Percentiles rank a stretch among this genome's conserved stretches.
phyloP scores from a whole-genome alignment of 2,113 vertebrate species.

The Carassius gibelio region DNA sequence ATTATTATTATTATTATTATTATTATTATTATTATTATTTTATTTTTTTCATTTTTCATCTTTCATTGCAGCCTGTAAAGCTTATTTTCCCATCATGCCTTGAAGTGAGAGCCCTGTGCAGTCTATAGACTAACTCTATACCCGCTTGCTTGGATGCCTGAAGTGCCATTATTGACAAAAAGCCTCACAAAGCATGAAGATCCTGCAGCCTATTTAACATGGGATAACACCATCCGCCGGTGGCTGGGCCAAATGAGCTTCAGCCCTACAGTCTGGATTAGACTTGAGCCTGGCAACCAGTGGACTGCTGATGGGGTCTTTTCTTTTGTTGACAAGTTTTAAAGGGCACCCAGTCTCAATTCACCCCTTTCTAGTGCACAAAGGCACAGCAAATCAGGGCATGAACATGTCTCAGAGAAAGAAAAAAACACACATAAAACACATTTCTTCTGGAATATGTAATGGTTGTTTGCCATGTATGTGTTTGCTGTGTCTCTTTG shows the following conservation, averaged over 20 bases:
- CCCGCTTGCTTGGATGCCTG: constrained; percentile 21
- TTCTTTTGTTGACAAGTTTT: constrained; percentile 68
- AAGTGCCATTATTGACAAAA: constrained; percentile 50
- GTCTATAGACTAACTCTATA: constrained; percentile 44
- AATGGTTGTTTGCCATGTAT: neutral
- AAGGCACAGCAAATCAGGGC: constrained; percentile 33
- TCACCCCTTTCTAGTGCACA: constrained; percentile 12
- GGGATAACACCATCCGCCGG: constrained; percentile 63
- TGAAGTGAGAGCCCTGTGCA: constrained; percentile 9
- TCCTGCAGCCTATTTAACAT: constrained; percentile 50
- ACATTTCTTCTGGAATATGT: constrained; percentile 15
- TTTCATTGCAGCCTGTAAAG: constrained; percentile 14
- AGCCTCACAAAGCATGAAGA: constrained; percentile 40
- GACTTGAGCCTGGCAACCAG: constrained; percentile 60
- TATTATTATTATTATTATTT: neutral
- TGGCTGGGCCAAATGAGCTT: constrained; percentile 66
- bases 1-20: neutral
- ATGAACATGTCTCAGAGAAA: constrained; percentile 16
- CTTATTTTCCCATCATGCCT: constrained; percentile 29
- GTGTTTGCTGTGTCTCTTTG: neutral
- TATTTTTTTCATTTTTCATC: too few relatives aligned
- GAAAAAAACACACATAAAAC: constrained; percentile 32
- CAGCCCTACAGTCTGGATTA: constrained; percentile 69
- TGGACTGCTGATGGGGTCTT: constrained; percentile 73
- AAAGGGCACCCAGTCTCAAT: constrained; percentile 59